phyloP scores from a whole-genome alignment of 2,113 vertebrate genomes.

The Microtus montanus region DNA sequence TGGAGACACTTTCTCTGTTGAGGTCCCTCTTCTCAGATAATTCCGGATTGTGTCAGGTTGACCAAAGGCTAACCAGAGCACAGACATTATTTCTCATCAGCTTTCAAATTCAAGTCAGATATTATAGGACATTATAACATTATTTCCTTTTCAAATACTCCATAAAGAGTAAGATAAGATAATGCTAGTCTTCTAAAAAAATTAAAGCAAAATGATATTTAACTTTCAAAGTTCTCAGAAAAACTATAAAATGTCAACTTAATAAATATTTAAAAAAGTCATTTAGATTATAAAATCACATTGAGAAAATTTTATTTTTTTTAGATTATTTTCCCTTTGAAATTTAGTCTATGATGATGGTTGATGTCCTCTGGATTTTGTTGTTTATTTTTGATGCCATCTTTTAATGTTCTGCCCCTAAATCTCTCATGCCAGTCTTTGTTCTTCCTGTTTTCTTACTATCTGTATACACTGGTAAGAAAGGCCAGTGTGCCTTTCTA shows the following conservation, averaged over 20 bases:
- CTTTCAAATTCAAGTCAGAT: conserved; percentile 1
- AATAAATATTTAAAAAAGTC: not conserved
- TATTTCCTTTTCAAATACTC: not conserved
- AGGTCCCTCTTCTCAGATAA: not conserved
- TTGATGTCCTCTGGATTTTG: not conserved
- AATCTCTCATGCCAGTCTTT: not conserved
- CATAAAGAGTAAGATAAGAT: not conserved
- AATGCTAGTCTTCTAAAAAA: not conserved
- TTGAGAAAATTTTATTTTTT: not conserved
- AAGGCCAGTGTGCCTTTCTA: not conserved
- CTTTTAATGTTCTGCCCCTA: not conserved
- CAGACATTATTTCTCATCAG: not conserved
- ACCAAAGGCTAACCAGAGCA: not conserved
- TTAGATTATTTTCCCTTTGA: not conserved
- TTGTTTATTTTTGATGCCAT: not conserved
- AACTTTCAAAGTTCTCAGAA: not conserved
- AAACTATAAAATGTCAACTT: not conserved
- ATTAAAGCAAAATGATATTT: not conserved
- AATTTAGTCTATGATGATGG: not conserved
- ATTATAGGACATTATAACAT: not conserved
- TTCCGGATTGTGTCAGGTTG: not conserved
- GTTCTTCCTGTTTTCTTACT: not conserved
- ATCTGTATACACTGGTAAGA: not conserved
- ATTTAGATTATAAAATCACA: conserved; percentile 5
- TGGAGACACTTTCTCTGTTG: not conserved